phyloP scores from a whole-genome alignment of 1,140 invertebrate genomes.

The Caenorhabditis inopinata region DNA sequence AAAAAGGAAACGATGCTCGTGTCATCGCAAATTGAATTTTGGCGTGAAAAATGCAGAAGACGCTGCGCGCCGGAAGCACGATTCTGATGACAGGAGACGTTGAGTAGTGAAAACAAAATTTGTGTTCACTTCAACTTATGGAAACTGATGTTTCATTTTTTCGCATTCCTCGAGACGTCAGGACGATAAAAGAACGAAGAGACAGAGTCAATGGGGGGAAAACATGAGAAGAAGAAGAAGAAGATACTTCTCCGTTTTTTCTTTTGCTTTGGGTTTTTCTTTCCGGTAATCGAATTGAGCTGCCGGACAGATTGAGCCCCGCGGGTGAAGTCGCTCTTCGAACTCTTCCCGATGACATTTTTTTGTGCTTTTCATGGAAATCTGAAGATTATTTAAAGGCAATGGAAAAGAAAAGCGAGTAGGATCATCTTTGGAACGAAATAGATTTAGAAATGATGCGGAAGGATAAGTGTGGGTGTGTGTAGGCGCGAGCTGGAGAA shows the following conservation, averaged over 20 bases:
- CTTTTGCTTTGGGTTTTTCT: not conserved
- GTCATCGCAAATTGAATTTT: conserved; percentile 30
- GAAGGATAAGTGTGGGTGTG: not conserved
- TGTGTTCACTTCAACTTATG: conserved; percentile 29
- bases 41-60: not conserved
- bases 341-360: conserved; percentile 16
- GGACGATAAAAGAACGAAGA: not conserved
- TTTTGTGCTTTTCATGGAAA: not conserved
- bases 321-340: conserved; percentile 12
- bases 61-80: not conserved
- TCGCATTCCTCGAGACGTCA: not conserved
- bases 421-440: not conserved
- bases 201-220: too few relatives aligned
- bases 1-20: not conserved
- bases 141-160: conserved; percentile 6
- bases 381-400: conserved; percentile 21
- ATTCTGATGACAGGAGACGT: not conserved
- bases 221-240: not conserved
- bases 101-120: not conserved
- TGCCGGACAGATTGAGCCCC: conserved; percentile 26
- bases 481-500: too few relatives aligned
- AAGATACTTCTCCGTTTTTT: not conserved
- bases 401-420: not conserved
- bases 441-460: not conserved
- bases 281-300: conserved; percentile 23